phyloP scores from a whole-genome alignment of 1,140 invertebrate genomes.

The Aporrectodea caliginosa region DNA sequence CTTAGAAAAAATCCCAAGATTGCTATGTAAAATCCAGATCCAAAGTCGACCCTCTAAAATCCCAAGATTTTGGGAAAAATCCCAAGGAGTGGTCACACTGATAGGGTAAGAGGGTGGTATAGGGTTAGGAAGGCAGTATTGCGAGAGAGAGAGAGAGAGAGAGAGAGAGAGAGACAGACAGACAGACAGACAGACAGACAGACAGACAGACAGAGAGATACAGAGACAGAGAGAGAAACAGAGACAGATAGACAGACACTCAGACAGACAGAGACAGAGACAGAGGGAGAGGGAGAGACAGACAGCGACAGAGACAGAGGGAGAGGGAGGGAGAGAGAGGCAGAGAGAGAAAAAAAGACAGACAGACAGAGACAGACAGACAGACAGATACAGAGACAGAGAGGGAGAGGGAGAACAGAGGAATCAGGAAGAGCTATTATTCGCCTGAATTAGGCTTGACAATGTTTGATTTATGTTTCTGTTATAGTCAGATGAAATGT shows the following conservation, averaged over 20 bases:
- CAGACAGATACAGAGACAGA: background rate
- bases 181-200: background rate
- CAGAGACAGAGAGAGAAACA: background rate
- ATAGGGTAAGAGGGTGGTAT: too few relatives aligned
- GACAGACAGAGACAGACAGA: background rate
- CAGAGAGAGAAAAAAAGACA: background rate
- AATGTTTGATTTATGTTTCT: background rate
- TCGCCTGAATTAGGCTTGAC: background rate
- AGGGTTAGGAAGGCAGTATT: too few relatives aligned
- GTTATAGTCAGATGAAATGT: background rate
- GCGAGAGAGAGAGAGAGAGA: background rate
- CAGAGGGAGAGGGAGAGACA: background rate
- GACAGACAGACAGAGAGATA: background rate
- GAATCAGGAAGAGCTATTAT: background rate
- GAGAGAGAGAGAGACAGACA: conserved; percentile 1
- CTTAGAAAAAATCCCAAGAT: too few relatives aligned
- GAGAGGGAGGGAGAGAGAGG: background rate
- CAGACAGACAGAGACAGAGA: background rate
- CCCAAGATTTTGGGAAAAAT: too few relatives aligned
- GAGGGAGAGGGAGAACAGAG: background rate
- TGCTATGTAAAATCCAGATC: too few relatives aligned
- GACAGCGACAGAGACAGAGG: background rate
- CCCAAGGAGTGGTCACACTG: too few relatives aligned
- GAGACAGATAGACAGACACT: background rate
- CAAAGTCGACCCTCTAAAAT: too few relatives aligned